phyloP scores from a whole-genome alignment of 2,113 vertebrate species.

The Megaceryle torquata region DNA sequence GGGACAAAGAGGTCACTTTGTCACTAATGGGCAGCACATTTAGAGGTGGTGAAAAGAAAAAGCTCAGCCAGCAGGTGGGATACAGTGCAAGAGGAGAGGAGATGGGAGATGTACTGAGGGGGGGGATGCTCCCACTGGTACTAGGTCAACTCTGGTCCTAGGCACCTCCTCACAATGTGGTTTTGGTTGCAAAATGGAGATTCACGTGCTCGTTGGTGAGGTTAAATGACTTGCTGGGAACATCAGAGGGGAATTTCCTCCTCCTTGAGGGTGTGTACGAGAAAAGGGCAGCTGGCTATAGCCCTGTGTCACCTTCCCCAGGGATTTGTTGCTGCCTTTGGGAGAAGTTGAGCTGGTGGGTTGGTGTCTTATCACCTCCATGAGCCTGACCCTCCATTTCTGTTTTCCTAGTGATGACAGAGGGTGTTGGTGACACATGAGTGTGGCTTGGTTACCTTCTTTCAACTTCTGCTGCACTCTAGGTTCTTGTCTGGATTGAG shows the following conservation, averaged over 20 bases:
- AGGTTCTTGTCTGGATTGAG: background rate
- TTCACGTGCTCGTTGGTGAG: background rate
- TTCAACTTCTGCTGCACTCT: background rate
- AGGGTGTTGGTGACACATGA: background rate
- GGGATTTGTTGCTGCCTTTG: background rate
- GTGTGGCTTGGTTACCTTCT: background rate
- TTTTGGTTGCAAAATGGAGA: background rate
- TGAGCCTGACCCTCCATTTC: background rate
- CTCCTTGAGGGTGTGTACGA: background rate
- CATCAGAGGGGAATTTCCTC: background rate
- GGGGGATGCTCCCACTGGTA: background rate
- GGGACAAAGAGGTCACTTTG: background rate
- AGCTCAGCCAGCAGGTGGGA: accelerated
- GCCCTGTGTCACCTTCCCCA: background rate
- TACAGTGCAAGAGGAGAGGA: background rate
- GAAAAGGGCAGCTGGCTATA: accelerated
- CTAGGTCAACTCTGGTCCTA: background rate
- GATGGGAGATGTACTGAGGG: background rate
- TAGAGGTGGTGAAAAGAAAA: background rate
- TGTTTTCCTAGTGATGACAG: accelerated
- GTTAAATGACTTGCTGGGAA: background rate
- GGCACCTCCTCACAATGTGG: accelerated
- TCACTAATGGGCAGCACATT: background rate
- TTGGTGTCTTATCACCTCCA: accelerated
- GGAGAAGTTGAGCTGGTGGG: background rate